A percentile compares a stretch with the other conserved stretches of the same genome.
Evolutionary conservation across 2,113 vertebrate genomes (phyloP).

Genomic region (Heloderma charlesbogerti): DNA sequence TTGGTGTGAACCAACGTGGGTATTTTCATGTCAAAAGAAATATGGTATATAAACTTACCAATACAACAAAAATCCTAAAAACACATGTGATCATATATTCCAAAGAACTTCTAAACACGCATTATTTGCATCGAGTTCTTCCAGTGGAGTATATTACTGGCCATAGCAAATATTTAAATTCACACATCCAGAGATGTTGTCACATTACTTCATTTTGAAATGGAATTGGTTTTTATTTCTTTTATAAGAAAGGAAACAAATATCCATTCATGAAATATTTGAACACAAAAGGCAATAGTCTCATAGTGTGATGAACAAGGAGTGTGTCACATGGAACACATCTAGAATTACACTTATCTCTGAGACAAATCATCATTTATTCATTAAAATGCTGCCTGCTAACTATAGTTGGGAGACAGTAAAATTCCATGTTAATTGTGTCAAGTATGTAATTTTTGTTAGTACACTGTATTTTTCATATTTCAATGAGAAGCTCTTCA

Average conservation of each 20-base stretch:
- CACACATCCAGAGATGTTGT: constrained; percentile 46
- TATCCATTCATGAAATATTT: constrained; percentile 62
- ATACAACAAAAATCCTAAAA: not conserved
- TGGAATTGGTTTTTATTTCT: not conserved
- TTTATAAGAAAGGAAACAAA: constrained; percentile 57
- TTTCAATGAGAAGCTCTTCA: constrained; percentile 67
- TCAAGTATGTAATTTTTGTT: constrained; percentile 66
- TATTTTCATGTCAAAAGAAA: not conserved
- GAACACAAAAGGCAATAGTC: constrained; percentile 56
- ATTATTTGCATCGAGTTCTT: constrained; percentile 45
- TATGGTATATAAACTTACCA: not conserved
- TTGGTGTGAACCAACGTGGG: not conserved
- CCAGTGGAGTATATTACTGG: constrained; percentile 34
- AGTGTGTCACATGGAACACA: constrained; percentile 45
- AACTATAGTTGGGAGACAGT: constrained; percentile 57
- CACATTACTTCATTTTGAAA: constrained; percentile 51
- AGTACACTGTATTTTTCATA: constrained; percentile 65
- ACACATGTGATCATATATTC: not conserved
- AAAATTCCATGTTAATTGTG: constrained; percentile 63
- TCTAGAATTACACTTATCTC: constrained; percentile 59
- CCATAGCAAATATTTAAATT: constrained; percentile 29
- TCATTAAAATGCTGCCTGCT: constrained; percentile 68
- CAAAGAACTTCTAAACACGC: not conserved
- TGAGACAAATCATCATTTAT: constrained; percentile 63
- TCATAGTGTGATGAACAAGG: constrained; percentile 48